Evolutionary conservation across 2,113 vertebrate genomes (phyloP).

Genomic region (Chaenocephalus aceratus): DNA sequence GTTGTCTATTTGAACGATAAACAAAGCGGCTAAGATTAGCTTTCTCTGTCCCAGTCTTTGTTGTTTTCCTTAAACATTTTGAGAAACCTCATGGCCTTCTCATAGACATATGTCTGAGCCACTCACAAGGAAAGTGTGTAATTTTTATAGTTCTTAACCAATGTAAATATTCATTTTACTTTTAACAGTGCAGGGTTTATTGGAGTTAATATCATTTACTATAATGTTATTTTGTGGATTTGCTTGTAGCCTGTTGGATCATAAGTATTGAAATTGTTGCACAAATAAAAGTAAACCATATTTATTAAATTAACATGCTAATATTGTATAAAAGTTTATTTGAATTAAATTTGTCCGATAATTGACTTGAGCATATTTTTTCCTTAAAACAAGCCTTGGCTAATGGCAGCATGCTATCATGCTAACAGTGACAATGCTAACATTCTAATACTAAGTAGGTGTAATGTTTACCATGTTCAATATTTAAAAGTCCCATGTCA

Average conservation of each 20-base stretch:
- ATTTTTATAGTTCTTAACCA: constrained; percentile 79
- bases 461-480: not conserved
- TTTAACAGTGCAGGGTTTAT: constrained; percentile 77
- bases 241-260: constrained; percentile 79
- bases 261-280: constrained; percentile 77
- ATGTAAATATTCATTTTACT: constrained; percentile 80
- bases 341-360: constrained; percentile 73
- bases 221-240: constrained; percentile 78
- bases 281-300: constrained; percentile 80
- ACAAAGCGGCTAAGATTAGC: constrained; percentile 76
- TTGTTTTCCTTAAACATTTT: constrained; percentile 55
- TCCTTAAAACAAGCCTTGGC: constrained; percentile 3
- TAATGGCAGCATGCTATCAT: not conserved
- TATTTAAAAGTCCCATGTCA: too few species aligned
- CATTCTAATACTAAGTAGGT: not conserved
- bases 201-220: constrained; percentile 71
- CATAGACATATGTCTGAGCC: constrained; percentile 79
- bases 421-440: not conserved
- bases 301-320: constrained; percentile 85
- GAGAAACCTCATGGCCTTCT: constrained; percentile 79
- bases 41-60: constrained; percentile 55
- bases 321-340: constrained; percentile 75
- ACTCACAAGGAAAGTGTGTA: constrained; percentile 70
- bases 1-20: constrained; percentile 64
- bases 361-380: constrained; percentile 21